Evolutionary conservation across 2,888 invertebrate species (phyloP).

Genomic region (Limenitis camilla): DNA sequence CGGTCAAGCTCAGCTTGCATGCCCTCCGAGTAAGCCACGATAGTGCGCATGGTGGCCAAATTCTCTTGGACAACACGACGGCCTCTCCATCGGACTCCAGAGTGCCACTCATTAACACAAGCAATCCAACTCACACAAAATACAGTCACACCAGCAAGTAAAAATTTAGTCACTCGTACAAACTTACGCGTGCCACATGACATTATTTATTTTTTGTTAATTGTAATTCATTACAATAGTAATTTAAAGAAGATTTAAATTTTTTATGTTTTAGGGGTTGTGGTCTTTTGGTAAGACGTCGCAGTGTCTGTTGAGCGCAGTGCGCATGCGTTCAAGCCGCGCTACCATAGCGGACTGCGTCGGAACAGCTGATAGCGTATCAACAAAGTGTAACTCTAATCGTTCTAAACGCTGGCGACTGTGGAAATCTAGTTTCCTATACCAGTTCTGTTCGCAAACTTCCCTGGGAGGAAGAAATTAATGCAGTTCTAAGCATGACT

Average conservation of each 20-base stretch:
- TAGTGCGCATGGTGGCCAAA: slow-evolving; percentile 69
- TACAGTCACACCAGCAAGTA: slow-evolving; percentile 56
- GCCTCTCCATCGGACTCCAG: slow-evolving; percentile 44
- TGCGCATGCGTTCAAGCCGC: slow-evolving; percentile 65
- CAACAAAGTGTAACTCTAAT: slow-evolving; percentile 68
- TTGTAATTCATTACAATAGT: slow-evolving; percentile 17
- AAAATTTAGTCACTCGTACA: slow-evolving; percentile 52
- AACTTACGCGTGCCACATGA: slow-evolving; percentile 47
- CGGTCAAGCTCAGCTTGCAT: slow-evolving; percentile 69
- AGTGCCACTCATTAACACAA: slow-evolving; percentile 59
- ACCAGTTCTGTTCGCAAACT: slow-evolving; percentile 51
- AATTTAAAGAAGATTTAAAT: not conserved
- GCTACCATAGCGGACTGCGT: slow-evolving; percentile 67
- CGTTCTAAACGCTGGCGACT: slow-evolving; percentile 58
- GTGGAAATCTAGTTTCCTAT: slow-evolving; percentile 67
- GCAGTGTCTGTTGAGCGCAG: slow-evolving; percentile 34
- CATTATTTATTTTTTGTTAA: slow-evolving; percentile 35
- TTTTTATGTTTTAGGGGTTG: slow-evolving; percentile 21
- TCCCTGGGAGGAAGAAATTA: slow-evolving; percentile 34
- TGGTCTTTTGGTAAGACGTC: slow-evolving; percentile 34
- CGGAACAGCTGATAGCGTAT: slow-evolving; percentile 70
- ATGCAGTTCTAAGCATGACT: slow-evolving; percentile 38
- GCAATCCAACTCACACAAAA: slow-evolving; percentile 66
- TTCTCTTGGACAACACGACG: slow-evolving; percentile 28
- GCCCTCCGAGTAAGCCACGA: slow-evolving; percentile 76